Conservation (phyloP, 2,797 vertebrate species). For the Gobionotothen gibberifrons region DNA sequence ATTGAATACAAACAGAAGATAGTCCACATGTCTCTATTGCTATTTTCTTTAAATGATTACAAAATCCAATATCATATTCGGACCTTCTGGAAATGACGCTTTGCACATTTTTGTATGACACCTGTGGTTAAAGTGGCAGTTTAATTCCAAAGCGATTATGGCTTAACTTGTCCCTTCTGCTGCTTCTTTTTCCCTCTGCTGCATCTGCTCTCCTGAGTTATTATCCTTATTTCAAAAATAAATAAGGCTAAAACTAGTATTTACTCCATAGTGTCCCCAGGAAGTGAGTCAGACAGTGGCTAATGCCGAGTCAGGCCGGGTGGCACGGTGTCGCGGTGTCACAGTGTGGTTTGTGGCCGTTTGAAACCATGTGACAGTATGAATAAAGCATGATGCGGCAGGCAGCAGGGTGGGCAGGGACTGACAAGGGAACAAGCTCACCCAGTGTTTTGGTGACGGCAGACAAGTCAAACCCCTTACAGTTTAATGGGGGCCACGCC, state of each 20-base stretch:
- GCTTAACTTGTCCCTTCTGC: background rate
- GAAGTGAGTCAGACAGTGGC: conserved; percentile 35
- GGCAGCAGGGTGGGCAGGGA: conserved; percentile 65
- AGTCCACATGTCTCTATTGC: background rate
- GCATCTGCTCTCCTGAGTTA: background rate
- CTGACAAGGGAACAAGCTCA: conserved; percentile 74
- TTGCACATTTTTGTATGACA: background rate
- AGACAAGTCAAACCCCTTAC: conserved; percentile 71
- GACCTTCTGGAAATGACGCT: background rate
- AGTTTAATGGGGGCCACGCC: conserved; percentile 73
- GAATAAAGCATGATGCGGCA: conserved; percentile 79
- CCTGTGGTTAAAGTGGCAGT: background rate
- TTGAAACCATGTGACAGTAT: conserved; percentile 71
- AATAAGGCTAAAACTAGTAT: conserved; percentile 9
- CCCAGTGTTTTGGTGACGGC: conserved; percentile 72
- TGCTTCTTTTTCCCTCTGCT: background rate
- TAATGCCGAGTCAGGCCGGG: conserved; percentile 44
- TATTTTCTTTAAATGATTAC: background rate
- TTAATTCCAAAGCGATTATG: conserved; percentile 2
- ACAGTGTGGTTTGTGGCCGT: conserved; percentile 62
- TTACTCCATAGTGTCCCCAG: conserved; percentile 13
- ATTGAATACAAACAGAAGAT: too few relatives aligned
- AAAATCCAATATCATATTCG: background rate
- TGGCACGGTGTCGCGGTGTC: conserved; percentile 49
- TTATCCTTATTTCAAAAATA: background rate